These are phyloP conservation scores for Coptotermes formosanus DNA, from an alignment of 1,140 invertebrate genomes.

Conservation along the genomic window DNA sequence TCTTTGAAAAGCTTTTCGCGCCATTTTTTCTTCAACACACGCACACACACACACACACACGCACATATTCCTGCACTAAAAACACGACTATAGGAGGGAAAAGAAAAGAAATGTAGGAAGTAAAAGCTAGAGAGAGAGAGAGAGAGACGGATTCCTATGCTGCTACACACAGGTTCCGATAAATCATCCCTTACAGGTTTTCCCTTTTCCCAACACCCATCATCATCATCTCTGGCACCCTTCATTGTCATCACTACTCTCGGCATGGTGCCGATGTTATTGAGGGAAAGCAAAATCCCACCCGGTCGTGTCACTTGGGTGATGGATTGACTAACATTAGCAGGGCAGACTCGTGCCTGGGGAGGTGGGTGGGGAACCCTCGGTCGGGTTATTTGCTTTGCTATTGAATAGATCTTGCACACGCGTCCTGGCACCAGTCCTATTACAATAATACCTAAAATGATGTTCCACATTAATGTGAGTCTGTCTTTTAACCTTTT, in stretches of 20 bases:
- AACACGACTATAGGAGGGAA: conserved; percentile 4
- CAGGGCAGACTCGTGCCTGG: neutral
- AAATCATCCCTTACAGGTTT: conserved; percentile 16
- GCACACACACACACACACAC: neutral
- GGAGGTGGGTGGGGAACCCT: neutral
- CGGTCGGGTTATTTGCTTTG: conserved; percentile 1
- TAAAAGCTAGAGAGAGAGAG: neutral
- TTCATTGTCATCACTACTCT: neutral
- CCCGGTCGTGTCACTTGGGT: neutral
- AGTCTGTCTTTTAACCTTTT: neutral
- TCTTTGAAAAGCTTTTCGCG: conserved; percentile 10
- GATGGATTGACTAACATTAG: conserved; percentile 6
- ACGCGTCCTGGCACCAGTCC: neutral
- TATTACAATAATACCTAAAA: conserved; percentile 15
- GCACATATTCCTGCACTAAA: neutral
- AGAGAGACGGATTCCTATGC: neutral
- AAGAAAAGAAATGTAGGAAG: neutral
- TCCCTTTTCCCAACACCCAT: neutral
- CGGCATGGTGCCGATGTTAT: neutral
- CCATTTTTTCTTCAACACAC: neutral
- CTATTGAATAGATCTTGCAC: conserved; percentile 16
- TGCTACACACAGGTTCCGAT: neutral
- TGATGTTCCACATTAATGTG: neutral
- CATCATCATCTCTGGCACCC: neutral
- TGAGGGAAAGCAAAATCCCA: neutral